These are phyloP conservation scores for Thalassaphorura encarpata DNA, from an alignment of 1,140 invertebrate species.

Conservation along the genomic window DNA sequence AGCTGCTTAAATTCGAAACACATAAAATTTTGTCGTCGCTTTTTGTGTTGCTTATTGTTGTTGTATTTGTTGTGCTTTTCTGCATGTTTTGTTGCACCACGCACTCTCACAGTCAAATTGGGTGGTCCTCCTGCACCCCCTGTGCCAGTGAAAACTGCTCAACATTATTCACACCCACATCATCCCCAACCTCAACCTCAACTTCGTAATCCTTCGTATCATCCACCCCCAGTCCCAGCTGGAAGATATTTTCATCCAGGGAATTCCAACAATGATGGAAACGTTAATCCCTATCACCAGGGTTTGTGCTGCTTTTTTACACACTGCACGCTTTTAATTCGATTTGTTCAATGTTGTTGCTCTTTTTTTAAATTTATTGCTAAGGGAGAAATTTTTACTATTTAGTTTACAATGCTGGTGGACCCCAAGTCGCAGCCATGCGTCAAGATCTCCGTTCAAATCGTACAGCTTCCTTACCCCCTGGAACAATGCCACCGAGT, in stretches of 20 bases:
- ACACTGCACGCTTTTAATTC: too few species aligned
- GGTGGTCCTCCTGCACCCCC: background rate
- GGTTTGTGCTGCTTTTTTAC: conserved; percentile 14
- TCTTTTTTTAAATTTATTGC: background rate
- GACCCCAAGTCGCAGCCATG: background rate
- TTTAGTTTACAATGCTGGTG: conserved; percentile 16
- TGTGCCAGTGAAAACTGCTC: too few species aligned
- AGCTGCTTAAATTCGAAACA: too few species aligned
- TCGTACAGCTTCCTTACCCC: conserved; percentile 30
- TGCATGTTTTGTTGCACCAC: background rate
- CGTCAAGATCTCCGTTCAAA: conserved; percentile 11
- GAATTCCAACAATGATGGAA: too few species aligned
- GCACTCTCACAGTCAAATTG: background rate
- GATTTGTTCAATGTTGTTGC: background rate
- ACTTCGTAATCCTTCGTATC: too few species aligned
- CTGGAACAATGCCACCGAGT: conserved; percentile 29
- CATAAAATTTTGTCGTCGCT: background rate
- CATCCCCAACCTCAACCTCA: too few species aligned
- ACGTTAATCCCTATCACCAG: conserved; percentile 14
- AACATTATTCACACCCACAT: too few species aligned
- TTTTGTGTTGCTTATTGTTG: background rate
- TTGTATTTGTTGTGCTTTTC: conserved; percentile 1
- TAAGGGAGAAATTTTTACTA: background rate
- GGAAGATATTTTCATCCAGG: too few species aligned
- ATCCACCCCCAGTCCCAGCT: too few species aligned